Base-by-base conservation (phyloP, 2,888 invertebrate species). In the Campopleginae sp. region DNA sequence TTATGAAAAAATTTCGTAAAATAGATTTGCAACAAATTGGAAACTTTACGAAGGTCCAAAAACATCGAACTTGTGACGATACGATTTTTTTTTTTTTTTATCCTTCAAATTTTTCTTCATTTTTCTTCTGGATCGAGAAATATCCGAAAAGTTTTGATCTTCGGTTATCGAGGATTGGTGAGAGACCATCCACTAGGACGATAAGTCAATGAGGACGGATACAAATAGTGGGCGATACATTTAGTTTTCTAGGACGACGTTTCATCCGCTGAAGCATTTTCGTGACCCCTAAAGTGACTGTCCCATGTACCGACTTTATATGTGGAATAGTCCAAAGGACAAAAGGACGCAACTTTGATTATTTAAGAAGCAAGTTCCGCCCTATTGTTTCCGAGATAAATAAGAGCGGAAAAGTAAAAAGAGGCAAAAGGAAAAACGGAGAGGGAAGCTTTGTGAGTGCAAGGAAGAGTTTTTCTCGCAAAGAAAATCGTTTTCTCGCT, bases 401-500 rank as follows among this genome's bases (percentile, higher is more conserved):
- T 68, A 68, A 44, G n/a, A n/a, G 27, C 19, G 1, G 58, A 51
- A 14, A 23, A 33, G 38, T 2, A 42, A 27, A 8, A 51, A 31
- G 23, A 33, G 33, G 8, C 7, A 19, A 6, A 38, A 23, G 65
- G 12, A 68, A 42, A 33, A 44, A 33, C 23, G 33, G 71, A 71
- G 38, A 48, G 46, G 31, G 14, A 31, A 71, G 80, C 76, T 76
- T 76, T 76, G 80, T 48, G 63, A 76, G 77, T 71, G 80, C 74
- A 70, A 76, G 75, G 65, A 33, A 44, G 31, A 80, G 80, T 58
- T 84, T 71, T 71, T 70, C 76, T 63, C 14, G 71, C 27, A 65
- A 80, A 80, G 84, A 84, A 80, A 84, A 84, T 84, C 76, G 84
- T 84, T 84, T 84, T 84, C 84, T 80, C 71, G 71, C 84, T 76